phyloP scores from a whole-genome alignment of 2,797 vertebrate species.

The Phalanger gymnotis region DNA sequence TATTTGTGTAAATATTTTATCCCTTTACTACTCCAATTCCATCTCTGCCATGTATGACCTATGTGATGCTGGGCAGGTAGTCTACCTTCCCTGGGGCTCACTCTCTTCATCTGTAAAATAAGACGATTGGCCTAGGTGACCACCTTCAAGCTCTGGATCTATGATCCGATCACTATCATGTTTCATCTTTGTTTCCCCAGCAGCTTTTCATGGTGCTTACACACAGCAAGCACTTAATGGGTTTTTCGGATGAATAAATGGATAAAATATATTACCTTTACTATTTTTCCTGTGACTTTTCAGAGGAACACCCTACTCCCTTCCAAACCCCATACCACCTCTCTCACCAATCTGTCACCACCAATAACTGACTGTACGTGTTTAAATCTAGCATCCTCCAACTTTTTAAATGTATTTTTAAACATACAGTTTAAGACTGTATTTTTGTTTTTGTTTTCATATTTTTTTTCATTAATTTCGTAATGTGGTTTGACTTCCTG shows the following conservation, averaged over 20 bases:
- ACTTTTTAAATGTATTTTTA: not conserved
- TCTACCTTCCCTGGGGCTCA: not conserved
- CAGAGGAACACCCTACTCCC: too few species aligned
- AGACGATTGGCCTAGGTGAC: not conserved
- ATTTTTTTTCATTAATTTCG: not conserved
- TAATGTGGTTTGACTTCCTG: not conserved
- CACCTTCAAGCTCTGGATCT: not conserved
- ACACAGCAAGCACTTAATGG: not conserved
- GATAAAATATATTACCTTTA: not conserved
- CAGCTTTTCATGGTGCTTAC: not conserved
- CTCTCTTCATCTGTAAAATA: not conserved
- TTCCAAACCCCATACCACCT: not conserved
- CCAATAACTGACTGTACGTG: not conserved
- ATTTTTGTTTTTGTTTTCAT: not conserved
- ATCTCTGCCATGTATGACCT: not conserved
- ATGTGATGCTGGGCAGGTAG: not conserved
- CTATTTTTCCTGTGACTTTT: not conserved
- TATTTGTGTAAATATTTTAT: not conserved
- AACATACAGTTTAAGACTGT: not conserved
- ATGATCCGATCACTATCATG: not conserved
- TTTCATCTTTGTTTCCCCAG: not conserved
- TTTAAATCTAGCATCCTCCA: not conserved
- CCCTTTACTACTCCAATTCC: not conserved
- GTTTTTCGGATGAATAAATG: not conserved
- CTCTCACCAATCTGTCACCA: not conserved